These are phyloP conservation scores for zebrafish (Danio rerio) DNA, from an alignment of 2,113 vertebrate species.

Conservation along the genomic window GRCz12tu NC_133181.1:52099501-52100000, in stretches of 20 bases:
- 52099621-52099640: neutral
- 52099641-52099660: neutral
- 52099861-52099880: constrained; percentile 20
- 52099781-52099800: constrained; percentile 53
- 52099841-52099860: constrained; percentile 40
- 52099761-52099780: constrained; percentile 55
- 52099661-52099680: neutral
- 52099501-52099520: too few species aligned
- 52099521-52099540: too few species aligned
- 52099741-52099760: constrained; percentile 49
- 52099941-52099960: neutral
- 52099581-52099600: neutral
- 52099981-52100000: neutral
- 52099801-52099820: constrained; percentile 48
- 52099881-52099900: constrained; percentile 42
- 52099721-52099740: constrained; percentile 36
- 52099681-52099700: neutral
- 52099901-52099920: constrained; percentile 42
- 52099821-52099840: constrained; percentile 48
- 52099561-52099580: too few species aligned
- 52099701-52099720: constrained; percentile 42
- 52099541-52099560: neutral
- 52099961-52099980: neutral
- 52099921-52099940: constrained; percentile 28
- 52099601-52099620: neutral